These are phyloP conservation scores for Harpagoxenus sublaevis DNA, from an alignment of 2,888 invertebrate genomes.

Conservation along the genomic window DNA sequence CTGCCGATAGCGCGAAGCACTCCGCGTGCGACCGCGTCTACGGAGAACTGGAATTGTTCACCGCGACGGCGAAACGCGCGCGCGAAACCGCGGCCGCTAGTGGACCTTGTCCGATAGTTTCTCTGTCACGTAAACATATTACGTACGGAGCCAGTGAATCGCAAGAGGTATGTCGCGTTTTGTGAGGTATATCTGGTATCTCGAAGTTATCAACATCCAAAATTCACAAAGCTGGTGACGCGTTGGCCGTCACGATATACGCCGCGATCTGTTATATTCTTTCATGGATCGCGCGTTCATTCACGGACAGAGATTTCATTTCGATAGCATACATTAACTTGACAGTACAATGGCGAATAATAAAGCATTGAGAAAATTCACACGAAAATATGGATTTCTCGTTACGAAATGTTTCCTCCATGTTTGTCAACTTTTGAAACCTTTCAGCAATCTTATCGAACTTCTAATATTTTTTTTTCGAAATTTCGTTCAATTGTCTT, in stretches of 20 bases:
- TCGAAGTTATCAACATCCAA: constrained; percentile 35
- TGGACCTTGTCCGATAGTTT: neutral
- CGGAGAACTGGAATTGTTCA: neutral
- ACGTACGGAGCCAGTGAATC: constrained; percentile 24
- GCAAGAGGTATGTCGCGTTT: constrained; percentile 35
- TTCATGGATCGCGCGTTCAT: constrained; percentile 25
- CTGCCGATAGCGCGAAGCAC: neutral
- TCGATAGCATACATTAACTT: neutral
- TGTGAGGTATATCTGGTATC: constrained; percentile 13
- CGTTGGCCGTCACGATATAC: neutral
- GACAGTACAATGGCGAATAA: neutral
- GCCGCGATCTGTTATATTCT: constrained; percentile 20
- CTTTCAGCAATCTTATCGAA: neutral
- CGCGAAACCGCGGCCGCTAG: neutral
- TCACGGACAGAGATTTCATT: neutral
- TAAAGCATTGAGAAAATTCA: neutral
- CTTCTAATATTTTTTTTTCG: neutral
- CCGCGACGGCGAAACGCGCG: neutral
- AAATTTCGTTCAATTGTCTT: neutral
- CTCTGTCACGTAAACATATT: constrained; percentile 45
- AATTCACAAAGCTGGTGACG: neutral
- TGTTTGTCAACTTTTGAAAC: neutral
- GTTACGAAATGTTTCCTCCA: neutral
- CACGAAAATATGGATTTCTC: neutral
- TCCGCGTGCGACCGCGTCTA: neutral